These are phyloP conservation scores for Sminthurinus aureus DNA, from an alignment of 2,888 invertebrate genomes.

Conservation along the genomic window DNA sequence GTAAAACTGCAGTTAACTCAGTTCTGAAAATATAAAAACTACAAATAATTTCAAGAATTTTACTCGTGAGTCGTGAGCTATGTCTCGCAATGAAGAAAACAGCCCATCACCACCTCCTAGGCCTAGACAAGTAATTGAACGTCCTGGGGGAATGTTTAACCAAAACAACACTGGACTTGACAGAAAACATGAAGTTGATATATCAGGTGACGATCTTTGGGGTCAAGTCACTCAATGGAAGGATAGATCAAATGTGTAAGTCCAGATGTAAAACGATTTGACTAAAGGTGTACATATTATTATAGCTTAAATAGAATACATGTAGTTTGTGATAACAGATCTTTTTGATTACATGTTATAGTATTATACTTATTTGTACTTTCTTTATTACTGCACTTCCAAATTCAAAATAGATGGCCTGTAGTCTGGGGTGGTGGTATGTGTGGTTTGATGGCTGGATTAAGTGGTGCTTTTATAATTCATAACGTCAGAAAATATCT, in stretches of 20 bases:
- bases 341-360: no score
- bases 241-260: background rate
- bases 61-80: no score
- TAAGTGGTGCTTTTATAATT: constrained; percentile 69
- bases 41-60: no score
- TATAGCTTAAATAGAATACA: no score
- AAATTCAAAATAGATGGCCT: constrained; percentile 50
- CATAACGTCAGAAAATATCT: background rate
- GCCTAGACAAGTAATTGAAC: constrained; percentile 13
- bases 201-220: no score
- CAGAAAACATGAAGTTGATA: background rate
- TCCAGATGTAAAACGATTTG: background rate
- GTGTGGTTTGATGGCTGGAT: constrained; percentile 3
- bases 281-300: no score
- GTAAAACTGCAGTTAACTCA: no score
- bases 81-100: no score
- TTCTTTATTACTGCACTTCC: background rate
- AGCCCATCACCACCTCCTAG: no score
- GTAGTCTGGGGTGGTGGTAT: constrained; percentile 29
- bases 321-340: no score
- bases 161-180: background rate
- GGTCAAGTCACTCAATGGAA: background rate
- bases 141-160: background rate
- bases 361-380: no score
- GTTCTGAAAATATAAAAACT: no score